Percentiles rank a stretch among this genome's conserved stretches.
Evolutionary conservation across 2,888 invertebrate genomes (phyloP).

Genomic region (Diabrotica balteata): DNA sequence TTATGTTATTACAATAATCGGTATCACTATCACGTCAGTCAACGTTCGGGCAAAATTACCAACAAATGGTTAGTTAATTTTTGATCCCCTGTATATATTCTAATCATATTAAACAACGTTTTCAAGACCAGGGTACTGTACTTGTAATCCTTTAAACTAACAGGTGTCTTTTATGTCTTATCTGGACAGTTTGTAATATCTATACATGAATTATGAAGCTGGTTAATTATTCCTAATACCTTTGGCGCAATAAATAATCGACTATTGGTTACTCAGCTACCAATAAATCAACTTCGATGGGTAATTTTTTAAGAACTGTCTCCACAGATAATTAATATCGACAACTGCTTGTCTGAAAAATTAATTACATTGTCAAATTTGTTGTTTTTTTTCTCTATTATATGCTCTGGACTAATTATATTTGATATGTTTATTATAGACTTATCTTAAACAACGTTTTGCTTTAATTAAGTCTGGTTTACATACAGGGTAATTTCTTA

Average conservation of each 20-base stretch:
- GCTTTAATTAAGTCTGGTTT: too few relatives aligned
- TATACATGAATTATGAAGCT: constrained; percentile 24
- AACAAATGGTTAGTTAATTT: too few relatives aligned
- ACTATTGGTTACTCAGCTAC: constrained; percentile 17
- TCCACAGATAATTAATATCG: constrained; percentile 16
- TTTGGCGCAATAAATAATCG: constrained; percentile 22
- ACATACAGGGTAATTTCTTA: too few relatives aligned
- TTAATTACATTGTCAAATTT: constrained; percentile 27
- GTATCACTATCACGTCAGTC: too few relatives aligned
- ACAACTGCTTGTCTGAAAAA: constrained; percentile 20
- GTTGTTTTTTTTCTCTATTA: background rate
- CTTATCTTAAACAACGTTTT: too few relatives aligned
- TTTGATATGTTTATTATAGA: constrained; percentile 18
- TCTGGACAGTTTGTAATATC: constrained; percentile 22
- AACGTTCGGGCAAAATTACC: too few relatives aligned
- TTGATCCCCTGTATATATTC: too few relatives aligned
- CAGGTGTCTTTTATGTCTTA: constrained; percentile 31
- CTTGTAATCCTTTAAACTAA: constrained; percentile 24
- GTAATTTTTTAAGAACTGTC: constrained; percentile 24
- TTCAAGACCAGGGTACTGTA: constrained; percentile 1
- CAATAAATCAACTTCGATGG: constrained; percentile 12
- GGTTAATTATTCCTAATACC: constrained; percentile 28
- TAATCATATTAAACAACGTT: background rate
- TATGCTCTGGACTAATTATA: constrained; percentile 11
- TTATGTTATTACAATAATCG: too few relatives aligned